A percentile compares a stretch with the other conserved stretches of the same genome.
These are phyloP conservation scores for Ceuthmochares aereus DNA, from an alignment of 2,113 vertebrate genomes.

Conservation along the genomic window DNA sequence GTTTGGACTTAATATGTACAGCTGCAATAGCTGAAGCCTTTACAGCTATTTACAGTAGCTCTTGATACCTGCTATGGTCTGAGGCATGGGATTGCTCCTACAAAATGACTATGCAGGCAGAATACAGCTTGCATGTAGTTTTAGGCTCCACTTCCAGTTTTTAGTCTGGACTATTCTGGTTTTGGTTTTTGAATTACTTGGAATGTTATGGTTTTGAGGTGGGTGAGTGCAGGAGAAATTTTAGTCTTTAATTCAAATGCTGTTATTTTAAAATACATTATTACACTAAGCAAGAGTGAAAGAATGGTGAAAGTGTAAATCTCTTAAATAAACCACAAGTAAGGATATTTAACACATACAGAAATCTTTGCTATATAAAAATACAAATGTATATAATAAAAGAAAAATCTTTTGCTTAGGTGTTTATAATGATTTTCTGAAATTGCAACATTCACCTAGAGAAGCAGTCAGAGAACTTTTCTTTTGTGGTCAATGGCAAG, in stretches of 20 bases:
- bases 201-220: neutral
- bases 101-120: neutral
- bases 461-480: neutral
- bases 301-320: neutral
- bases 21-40: neutral
- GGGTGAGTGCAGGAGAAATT: neutral
- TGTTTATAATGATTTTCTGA: neutral
- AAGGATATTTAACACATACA: neutral
- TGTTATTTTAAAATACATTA: neutral
- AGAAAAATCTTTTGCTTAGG: neutral
- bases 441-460: neutral
- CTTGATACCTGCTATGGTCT: neutral
- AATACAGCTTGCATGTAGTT: neutral
- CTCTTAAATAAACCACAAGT: neutral
- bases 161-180: neutral
- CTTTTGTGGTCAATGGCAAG: neutral
- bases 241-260: neutral
- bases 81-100: neutral
- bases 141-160: neutral
- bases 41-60: neutral
- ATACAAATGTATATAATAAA: neutral
- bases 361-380: neutral
- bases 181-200: neutral
- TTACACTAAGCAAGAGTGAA: neutral
- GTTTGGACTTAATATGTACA: fast-evolving